A percentile compares a stretch with the other conserved stretches of the same genome.
These are phyloP conservation scores for Bombus soroeensis DNA, from an alignment of 1,140 invertebrate genomes.

Conservation along the genomic window DNA sequence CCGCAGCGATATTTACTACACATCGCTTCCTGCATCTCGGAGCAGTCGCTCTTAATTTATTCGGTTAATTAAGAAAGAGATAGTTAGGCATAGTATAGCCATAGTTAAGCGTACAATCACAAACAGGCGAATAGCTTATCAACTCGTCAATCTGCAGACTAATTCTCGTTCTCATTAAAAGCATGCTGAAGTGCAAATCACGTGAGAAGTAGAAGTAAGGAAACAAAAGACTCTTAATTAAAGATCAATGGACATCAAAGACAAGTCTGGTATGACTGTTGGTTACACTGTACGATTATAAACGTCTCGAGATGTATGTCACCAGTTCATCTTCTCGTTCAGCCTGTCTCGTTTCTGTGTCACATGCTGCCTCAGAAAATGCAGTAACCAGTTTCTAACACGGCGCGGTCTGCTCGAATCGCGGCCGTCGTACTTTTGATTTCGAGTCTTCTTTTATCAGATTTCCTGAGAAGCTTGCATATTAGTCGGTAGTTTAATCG, in stretches of 20 bases:
- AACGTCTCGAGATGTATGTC: neutral
- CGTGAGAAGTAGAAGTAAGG: too few relatives aligned
- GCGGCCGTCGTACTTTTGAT: too few relatives aligned
- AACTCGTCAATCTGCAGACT: too few relatives aligned
- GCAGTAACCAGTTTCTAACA: neutral
- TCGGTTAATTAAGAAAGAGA: neutral
- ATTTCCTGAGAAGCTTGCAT: neutral
- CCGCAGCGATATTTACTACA: neutral
- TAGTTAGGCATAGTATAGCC: neutral
- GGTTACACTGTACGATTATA: neutral
- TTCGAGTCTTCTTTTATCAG: neutral
- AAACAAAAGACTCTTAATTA: too few relatives aligned
- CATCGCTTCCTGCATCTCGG: neutral
- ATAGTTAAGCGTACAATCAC: neutral
- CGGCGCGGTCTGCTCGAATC: neutral
- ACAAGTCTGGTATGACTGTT: neutral
- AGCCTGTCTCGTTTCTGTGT: constrained; percentile 1
- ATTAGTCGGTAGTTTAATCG: too few relatives aligned
- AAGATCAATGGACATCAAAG: too few relatives aligned
- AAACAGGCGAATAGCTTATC: neutral
- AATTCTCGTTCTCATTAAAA: too few relatives aligned
- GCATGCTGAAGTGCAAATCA: too few relatives aligned
- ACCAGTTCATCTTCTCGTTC: neutral
- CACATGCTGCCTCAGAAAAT: neutral
- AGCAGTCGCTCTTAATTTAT: neutral